Evolutionary conservation across 2,113 vertebrate species (phyloP), one percentile per base, ranked within the genome.

Genomic region (Psettodes erumei): DNA sequence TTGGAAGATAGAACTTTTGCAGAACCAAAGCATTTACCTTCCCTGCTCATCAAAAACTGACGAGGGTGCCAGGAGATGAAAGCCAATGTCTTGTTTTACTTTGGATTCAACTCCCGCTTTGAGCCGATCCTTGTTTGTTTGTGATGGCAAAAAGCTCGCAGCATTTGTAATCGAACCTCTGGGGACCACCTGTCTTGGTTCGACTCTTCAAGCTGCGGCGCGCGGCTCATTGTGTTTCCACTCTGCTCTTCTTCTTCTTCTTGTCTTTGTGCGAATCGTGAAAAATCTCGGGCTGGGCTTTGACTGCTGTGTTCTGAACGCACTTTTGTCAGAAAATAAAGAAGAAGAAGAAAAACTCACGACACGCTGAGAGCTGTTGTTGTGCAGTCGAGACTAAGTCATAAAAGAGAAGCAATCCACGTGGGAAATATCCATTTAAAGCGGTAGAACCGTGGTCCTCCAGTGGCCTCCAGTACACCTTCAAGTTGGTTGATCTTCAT

Each of bases 381-480:
- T 74, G 60, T 76, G 61, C 72, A 21, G 70, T 13, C 61, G 79
- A 81, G 79, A 72, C 74, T 15, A 67, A 74, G 80, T 78, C 77
- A 81, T 83, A 64, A 83, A 83, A 84, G 80, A 82, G 30, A 32
- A 43, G 43, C 45, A 45, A 83, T 73, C n/a, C 90, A 82, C 81
- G n/a, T 53, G 88, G 79, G 85, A 89, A 87, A 86, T 86, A 88
- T 88, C 86, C 81, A 83, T 86, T 89, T 83, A 83, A 86, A 91
- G 81, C 40, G 2, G 21, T 8, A 13, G 81, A 64, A 55, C 15
- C 35, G 70, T 42, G 61, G 64, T 71, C 69, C 83, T 87, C 77
- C 2, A 11, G 79, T 75, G 70, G 90, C 77, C 77, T 82, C 40
- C n/a, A 70, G 45, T 70, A 71, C 78, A 81, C 68, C 76, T 86